Percentiles rank a stretch among this genome's conserved stretches.
phyloP scores from a whole-genome alignment of 2,888 invertebrate species.

The Rhagonycha lutea region DNA sequence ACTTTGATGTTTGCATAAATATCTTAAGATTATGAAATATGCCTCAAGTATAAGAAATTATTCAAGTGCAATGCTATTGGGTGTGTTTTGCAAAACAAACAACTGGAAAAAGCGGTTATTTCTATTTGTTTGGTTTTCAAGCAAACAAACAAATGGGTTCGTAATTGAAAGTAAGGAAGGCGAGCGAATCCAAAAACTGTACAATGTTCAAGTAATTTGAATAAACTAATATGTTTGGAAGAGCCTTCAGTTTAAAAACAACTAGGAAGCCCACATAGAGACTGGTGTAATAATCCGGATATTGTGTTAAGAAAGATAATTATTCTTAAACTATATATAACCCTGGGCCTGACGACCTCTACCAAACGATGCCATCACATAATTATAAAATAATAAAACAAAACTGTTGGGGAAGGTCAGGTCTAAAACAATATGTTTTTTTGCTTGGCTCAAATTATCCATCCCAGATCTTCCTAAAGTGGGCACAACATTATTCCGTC shows the following conservation, averaged over 20 bases:
- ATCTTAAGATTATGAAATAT: neutral
- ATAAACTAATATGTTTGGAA: neutral
- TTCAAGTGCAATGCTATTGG: neutral
- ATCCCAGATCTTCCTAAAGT: neutral
- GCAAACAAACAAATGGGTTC: neutral
- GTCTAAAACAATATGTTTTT: neutral
- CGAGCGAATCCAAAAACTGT: neutral
- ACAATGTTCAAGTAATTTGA: neutral
- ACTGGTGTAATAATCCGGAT: neutral
- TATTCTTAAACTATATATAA: neutral
- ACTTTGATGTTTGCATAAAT: neutral
- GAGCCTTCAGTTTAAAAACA: neutral
- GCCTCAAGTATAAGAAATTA: neutral
- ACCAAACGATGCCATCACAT: neutral
- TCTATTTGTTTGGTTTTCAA: neutral
- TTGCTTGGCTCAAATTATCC: neutral
- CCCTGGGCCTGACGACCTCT: neutral
- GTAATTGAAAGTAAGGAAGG: neutral
- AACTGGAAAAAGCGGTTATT: neutral
- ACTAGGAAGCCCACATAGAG: neutral
- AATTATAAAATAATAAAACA: conserved; percentile 4
- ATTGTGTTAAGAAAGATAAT: neutral
- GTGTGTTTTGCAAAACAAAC: neutral
- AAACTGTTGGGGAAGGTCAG: neutral
- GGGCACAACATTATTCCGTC: neutral